A percentile compares a stretch with the other conserved stretches of the same genome.
phyloP scores from a whole-genome alignment of 2,888 invertebrate genomes.

The Tyria jacobaeae region DNA sequence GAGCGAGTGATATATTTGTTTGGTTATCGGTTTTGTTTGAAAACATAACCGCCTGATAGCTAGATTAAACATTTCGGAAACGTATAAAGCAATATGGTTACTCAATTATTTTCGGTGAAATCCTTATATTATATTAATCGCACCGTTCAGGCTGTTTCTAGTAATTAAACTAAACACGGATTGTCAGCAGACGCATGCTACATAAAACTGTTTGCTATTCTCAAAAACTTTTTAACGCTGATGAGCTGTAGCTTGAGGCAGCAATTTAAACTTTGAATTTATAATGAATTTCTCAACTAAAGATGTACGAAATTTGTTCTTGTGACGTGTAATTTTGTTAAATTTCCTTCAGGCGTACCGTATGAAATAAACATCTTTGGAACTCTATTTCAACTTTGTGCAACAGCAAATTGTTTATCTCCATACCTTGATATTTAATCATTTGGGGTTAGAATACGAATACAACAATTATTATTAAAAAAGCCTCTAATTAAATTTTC shows the following conservation, averaged over 20 bases:
- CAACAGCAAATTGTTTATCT: conserved; percentile 30
- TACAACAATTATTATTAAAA: no score
- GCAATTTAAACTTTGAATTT: conserved; percentile 79
- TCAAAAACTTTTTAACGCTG: conserved; percentile 75
- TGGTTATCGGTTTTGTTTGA: no score
- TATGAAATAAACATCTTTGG: conserved; percentile 57
- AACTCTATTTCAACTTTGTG: conserved; percentile 46
- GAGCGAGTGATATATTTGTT: no score
- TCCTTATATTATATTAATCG: conserved; percentile 59
- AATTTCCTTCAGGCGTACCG: conserved; percentile 48
- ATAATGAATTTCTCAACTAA: conserved; percentile 72
- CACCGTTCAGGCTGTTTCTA: conserved; percentile 56
- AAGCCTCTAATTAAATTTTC: no score
- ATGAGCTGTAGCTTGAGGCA: conserved; percentile 74
- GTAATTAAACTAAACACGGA: conserved; percentile 72
- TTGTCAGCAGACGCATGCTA: conserved; percentile 61
- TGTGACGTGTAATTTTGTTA: conserved; percentile 63
- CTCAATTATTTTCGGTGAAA: conserved; percentile 24
- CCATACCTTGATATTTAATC: conserved; percentile 7
- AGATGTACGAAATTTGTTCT: conserved; percentile 62
- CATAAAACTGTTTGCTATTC: conserved; percentile 59
- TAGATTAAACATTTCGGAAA: no score
- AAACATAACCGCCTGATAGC: no score
- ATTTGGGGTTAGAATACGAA: no score
- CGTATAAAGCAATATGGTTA: no score